phyloP scores from a whole-genome alignment of 2,888 invertebrate genomes.

The Leptopilina syphax region DNA sequence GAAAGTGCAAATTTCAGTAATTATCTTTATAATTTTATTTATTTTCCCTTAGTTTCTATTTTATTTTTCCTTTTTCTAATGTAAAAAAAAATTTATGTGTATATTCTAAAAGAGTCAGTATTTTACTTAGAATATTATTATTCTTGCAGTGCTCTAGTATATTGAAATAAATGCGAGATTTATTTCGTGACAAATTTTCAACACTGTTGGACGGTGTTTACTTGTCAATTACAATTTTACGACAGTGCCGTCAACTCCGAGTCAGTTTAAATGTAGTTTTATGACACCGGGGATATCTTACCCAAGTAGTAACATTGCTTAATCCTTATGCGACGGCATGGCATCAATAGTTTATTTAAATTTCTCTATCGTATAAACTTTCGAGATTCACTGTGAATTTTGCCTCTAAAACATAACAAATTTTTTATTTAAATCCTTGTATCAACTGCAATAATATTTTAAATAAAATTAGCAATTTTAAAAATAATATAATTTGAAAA shows the following conservation, averaged over 20 bases:
- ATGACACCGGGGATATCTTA: conserved; percentile 1
- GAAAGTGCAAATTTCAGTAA: too few species aligned
- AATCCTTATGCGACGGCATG: not conserved
- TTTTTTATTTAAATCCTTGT: too few species aligned
- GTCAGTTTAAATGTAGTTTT: conserved; percentile 1
- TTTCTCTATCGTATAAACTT: not conserved
- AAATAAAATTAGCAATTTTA: too few species aligned
- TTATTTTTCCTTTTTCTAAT: too few species aligned
- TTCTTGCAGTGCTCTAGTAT: not conserved
- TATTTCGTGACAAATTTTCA: not conserved
- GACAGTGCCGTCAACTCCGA: not conserved
- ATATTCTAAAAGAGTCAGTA: too few species aligned
- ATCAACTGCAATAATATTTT: too few species aligned
- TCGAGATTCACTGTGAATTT: not conserved
- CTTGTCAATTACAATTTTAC: not conserved
- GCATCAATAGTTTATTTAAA: conserved; percentile 15
- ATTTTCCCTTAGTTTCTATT: too few species aligned
- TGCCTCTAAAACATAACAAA: not conserved
- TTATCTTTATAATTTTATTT: too few species aligned
- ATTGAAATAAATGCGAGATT: not conserved
- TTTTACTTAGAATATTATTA: too few species aligned
- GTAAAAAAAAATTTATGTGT: too few species aligned
- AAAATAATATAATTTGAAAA: too few species aligned
- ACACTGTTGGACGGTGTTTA: not conserved
- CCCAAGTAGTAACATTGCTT: conserved; percentile 1